Evolutionary conservation across 2,797 vertebrate species (phyloP), one percentile per base, ranked within the genome.

Genomic region (Labroides dimidiatus): DNA sequence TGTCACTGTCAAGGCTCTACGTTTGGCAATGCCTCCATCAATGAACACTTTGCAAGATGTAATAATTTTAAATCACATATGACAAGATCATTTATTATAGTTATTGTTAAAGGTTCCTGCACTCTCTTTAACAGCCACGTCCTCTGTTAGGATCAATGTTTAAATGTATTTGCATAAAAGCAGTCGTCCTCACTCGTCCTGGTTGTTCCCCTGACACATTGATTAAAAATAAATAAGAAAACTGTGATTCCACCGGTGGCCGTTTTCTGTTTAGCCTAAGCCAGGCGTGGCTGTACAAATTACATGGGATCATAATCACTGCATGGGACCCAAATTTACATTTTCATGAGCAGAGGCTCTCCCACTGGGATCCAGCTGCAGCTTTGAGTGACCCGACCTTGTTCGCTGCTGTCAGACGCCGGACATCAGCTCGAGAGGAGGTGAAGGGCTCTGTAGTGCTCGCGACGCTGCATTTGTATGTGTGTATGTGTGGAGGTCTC

Each of bases 371-470:
- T 60, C 2, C 10, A 20, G 57, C 13, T 16, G 21, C 19, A 20
- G 42, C 78, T 79, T 82, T 77, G 49, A 51, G 62, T 68, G 64
- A 66, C 69, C 67, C 47, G 77, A 82, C 85, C 87, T 87, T 86
- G 82, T 44, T 45, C 65, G 7, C 10, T 4, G 19, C 65, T 81
- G 62, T 84, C 80, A 76, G 56, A 64, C 10, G 30, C 17, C 0
- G 53, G 79, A 64, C 64, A 65, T 43, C 30, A 43, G 8, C 52
- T 42, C 27, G 6, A 72, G 57, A 39, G 68, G 52, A 83, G 54
- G 27, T 16, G 11, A 59, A 69, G 75, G 50, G 59, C 55, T 70
- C 68, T 69, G 27, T 47, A 44, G 47, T 48, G 59, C 2, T 43
- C 0, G 6, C n/a, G n/a, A n/a, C n/a, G n/a, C 20, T 64, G 36